Evolutionary conservation across 2,888 invertebrate genomes (phyloP).

Genomic region (Drosophila prostipennis): DNA sequence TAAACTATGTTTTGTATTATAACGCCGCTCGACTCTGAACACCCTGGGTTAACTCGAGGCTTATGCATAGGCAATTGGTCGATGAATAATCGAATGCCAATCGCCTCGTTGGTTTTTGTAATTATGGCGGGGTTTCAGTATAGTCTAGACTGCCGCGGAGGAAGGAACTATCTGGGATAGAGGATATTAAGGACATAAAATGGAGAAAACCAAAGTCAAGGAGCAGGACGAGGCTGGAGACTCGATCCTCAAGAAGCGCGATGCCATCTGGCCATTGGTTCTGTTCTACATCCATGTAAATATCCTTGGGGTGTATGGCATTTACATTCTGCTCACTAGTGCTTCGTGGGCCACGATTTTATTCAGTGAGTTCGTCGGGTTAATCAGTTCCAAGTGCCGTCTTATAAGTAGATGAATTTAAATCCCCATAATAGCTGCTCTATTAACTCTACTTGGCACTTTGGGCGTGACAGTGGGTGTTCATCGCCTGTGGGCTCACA

Average conservation of each 20-base stretch:
- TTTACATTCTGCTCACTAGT: conserved; percentile 86
- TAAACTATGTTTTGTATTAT: conserved; percentile 51
- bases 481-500: conserved; percentile 97
- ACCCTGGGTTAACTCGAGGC: neutral
- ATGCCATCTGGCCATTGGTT: conserved; percentile 90
- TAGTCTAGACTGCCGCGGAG: conserved; percentile 7
- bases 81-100: conserved; percentile 9
- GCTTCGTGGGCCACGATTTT: conserved; percentile 87
- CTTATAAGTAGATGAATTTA: neutral
- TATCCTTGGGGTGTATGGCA: conserved; percentile 88
- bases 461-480: conserved; percentile 95
- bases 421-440: conserved; percentile 87
- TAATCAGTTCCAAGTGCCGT: conserved; percentile 13
- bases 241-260: conserved; percentile 84
- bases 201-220: conserved; percentile 10
- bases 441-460: conserved; percentile 87
- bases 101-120: neutral
- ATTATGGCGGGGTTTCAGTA: conserved; percentile 40
- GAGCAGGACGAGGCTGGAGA: conserved; percentile 4
- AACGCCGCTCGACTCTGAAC: conserved; percentile 9
- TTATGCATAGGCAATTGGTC: conserved; percentile 53
- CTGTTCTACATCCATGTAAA: conserved; percentile 91
- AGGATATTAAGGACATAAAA: neutral
- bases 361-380: conserved; percentile 86
- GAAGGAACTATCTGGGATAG: conserved; percentile 1